phyloP scores from a whole-genome alignment of 2,113 vertebrate species.

The Labeo rohita region DNA sequence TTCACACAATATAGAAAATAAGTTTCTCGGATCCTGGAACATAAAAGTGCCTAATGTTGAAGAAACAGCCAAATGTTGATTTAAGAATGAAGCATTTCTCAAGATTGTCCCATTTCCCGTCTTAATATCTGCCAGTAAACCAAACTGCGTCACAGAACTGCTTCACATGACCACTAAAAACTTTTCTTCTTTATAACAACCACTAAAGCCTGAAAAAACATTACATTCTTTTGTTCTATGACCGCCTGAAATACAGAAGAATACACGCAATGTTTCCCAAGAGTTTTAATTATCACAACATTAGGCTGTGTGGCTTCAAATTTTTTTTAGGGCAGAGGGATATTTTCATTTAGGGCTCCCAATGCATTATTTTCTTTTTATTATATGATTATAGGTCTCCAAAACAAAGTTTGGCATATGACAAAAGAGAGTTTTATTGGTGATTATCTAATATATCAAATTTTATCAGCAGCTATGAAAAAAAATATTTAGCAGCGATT shows the following conservation, averaged over 20 bases:
- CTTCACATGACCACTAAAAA: neutral
- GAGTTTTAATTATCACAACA: neutral
- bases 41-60: too few relatives aligned
- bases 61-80: too few relatives aligned
- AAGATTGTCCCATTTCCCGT: neutral
- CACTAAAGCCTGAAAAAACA: neutral
- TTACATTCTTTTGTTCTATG: neutral
- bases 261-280: neutral
- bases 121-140: neutral
- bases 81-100: too few relatives aligned
- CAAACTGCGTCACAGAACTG: neutral
- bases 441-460: slow-evolving; percentile 15
- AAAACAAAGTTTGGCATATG: neutral
- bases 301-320: neutral
- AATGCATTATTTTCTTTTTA: neutral
- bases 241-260: neutral
- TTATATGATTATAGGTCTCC: neutral
- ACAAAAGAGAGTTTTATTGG: slow-evolving; percentile 3
- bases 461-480: slow-evolving; percentile 10
- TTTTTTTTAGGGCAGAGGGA: neutral
- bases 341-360: neutral
- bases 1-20: too few relatives aligned
- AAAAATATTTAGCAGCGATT: neutral
- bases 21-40: too few relatives aligned
- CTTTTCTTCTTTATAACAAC: neutral